Evolutionary conservation across 2,113 vertebrate genomes (phyloP), one percentile per base, ranked within the genome.

Genomic region (Syrrhaptes paradoxus): DNA sequence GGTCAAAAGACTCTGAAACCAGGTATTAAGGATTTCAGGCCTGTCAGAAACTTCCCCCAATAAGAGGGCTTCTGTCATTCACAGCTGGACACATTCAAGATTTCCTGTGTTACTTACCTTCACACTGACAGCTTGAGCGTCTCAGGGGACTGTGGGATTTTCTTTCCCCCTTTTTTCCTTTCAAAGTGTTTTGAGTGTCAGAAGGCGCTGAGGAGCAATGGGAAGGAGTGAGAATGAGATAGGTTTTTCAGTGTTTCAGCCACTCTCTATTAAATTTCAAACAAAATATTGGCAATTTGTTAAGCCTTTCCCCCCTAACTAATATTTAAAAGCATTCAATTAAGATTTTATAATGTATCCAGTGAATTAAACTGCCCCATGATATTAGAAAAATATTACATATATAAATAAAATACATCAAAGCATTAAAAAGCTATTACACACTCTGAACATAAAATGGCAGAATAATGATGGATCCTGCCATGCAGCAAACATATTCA

Each of bases 401-500:
- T 97, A 89, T 98, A 98, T 98, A 98, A 98, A 98, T 98, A 98
- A 98, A 98, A 98, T 96, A 98, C 97, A 96, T 98, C 97, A 98
- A 98, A 97, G 96, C 97, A 98, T 98, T 98, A 98, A 98, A 98
- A 98, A 98, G 98, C 98, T 98, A 98, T 98, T 98, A 98, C 97
- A 97, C 97, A 98, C 97, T 90, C 96, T 1, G 97, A 98, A 98
- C 98, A 98, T 98, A 97, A 98, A 98, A 98, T 98, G 97, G 97
- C 97, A 98, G 98, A 98, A 98, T 98, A 98, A 98, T 98, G 98
- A 98, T 98, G 97, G 97, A 97, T 98, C 97, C 98, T 89, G 82
- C 98, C 98, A 98, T 98, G 98, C 98, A 98, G 98, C 98, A 98
- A 98, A 98, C 98, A 98, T 98, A 98, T 98, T 98, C 98, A 98